Percentiles rank a stretch among this genome's conserved stretches.
These are phyloP conservation scores for Phasianus colchicus DNA, from an alignment of 2,113 vertebrate species.

Conservation along the genomic window DNA sequence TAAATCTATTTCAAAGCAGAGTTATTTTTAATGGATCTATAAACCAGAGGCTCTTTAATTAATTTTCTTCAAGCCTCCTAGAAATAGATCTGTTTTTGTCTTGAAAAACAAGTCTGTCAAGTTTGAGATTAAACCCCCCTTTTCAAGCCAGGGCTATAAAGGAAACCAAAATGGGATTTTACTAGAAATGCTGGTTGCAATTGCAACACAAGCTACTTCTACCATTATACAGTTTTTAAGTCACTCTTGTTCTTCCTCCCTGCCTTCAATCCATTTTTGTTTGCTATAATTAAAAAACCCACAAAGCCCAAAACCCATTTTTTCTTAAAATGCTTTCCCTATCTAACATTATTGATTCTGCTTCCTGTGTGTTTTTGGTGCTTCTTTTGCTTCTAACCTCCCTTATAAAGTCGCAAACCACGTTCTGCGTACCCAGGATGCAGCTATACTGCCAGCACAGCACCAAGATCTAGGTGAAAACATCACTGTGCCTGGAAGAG, in stretches of 20 bases:
- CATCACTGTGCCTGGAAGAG: background rate
- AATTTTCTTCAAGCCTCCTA: constrained; percentile 48
- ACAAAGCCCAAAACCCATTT: background rate
- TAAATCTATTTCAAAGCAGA: constrained; percentile 55
- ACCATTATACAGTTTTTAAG: background rate
- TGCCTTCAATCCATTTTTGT: constrained; percentile 1
- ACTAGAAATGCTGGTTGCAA: background rate
- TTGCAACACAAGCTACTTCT: constrained; percentile 7
- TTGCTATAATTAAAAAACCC: background rate
- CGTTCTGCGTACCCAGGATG: background rate
- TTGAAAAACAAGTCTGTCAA: constrained; percentile 36
- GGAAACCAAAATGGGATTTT: background rate
- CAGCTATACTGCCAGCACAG: background rate
- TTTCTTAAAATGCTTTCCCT: background rate
- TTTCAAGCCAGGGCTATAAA: constrained; percentile 33
- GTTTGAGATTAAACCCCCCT: background rate
- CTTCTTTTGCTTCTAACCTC: background rate
- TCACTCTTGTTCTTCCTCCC: background rate
- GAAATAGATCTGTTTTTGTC: constrained; percentile 24
- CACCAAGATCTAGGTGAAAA: background rate
- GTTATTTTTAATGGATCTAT: constrained; percentile 49
- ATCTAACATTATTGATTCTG: constrained; percentile 9
- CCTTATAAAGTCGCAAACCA: background rate
- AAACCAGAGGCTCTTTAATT: constrained; percentile 57
- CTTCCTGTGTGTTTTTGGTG: background rate